A percentile compares a stretch with the other conserved stretches of the same genome.
These are phyloP conservation scores for Psittacula cyanocephala DNA, from an alignment of 2,113 vertebrate species.

Conservation along the genomic window DNA sequence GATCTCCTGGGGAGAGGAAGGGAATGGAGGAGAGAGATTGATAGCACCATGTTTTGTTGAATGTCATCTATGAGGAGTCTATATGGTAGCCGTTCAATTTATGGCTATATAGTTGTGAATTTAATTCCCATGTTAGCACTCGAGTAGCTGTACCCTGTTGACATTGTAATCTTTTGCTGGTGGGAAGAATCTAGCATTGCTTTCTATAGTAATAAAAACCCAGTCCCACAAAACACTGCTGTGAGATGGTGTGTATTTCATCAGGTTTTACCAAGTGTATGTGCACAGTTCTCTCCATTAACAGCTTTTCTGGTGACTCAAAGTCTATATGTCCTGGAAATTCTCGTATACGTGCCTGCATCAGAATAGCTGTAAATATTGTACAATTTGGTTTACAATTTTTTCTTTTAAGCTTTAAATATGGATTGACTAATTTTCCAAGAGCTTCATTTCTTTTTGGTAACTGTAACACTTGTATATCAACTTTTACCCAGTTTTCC, in stretches of 20 bases:
- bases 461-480: background rate
- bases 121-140: background rate
- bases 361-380: background rate
- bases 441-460: background rate
- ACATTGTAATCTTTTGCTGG: background rate
- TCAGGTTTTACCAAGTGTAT: background rate
- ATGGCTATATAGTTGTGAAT: background rate
- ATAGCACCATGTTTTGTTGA: background rate
- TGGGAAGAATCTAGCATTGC: conserved; percentile 16
- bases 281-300: background rate
- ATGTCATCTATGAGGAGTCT: background rate
- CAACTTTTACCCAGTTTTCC: background rate
- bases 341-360: background rate
- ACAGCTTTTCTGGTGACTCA: background rate
- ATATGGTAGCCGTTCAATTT: background rate
- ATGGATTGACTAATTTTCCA: background rate
- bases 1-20: background rate
- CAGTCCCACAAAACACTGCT: background rate
- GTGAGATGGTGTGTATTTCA: background rate
- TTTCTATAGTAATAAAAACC: background rate
- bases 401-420: background rate
- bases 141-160: background rate
- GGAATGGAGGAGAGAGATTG: background rate
- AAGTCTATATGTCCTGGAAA: background rate
- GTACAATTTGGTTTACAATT: background rate